Evolutionary conservation across 1,140 invertebrate genomes (phyloP).

Genomic region (Bacillus rossius): DNA sequence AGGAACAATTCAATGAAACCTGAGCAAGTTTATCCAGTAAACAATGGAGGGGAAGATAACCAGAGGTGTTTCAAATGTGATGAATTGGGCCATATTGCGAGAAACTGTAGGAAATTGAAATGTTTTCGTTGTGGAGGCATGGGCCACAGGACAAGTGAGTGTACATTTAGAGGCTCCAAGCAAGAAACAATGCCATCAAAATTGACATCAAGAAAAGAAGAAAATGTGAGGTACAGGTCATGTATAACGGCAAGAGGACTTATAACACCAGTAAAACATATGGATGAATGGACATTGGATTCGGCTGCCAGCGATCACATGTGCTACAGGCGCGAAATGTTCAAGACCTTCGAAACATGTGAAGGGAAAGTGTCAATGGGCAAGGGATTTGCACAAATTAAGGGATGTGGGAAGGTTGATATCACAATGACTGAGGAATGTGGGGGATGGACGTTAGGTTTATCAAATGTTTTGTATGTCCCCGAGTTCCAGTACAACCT

Average conservation of each 20-base stretch:
- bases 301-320: too few relatives aligned
- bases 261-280: neutral
- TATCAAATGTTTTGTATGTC: neutral
- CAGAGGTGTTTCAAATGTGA: neutral
- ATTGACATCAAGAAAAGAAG: neutral
- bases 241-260: neutral
- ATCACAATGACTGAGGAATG: neutral
- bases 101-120: neutral
- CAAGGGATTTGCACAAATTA: neutral
- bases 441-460: neutral
- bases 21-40: too few relatives aligned
- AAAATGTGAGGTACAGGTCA: neutral
- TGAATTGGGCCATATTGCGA: neutral
- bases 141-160: neutral
- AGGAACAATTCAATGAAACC: too few relatives aligned
- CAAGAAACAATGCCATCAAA: neutral
- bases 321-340: too few relatives aligned
- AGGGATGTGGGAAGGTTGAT: neutral
- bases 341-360: too few relatives aligned
- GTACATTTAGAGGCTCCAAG: neutral
- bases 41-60: too few relatives aligned
- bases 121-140: neutral
- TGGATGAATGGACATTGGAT: too few relatives aligned
- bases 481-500: neutral
- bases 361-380: neutral